Percentiles rank a stretch among this genome's conserved stretches.
phyloP scores from a whole-genome alignment of 2,888 invertebrate species.

The Drosophila seclusa region DNA sequence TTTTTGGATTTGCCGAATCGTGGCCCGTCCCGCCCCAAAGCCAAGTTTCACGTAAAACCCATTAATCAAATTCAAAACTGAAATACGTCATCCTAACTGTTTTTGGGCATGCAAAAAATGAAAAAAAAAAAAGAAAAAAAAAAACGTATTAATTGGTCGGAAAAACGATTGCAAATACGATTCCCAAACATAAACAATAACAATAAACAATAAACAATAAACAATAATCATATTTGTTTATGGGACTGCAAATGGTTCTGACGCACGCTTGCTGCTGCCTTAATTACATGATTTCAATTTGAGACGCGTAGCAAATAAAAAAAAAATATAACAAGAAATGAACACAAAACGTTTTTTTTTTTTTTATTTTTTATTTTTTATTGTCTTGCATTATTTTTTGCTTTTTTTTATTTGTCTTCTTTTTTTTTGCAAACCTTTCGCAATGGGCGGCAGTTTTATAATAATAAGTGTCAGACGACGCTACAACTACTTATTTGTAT shows the following conservation, averaged over 20 bases:
- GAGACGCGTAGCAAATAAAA: conserved; percentile 53
- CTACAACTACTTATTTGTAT: conserved; percentile 41
- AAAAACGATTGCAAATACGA: conserved; percentile 25
- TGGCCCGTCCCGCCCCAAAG: neutral
- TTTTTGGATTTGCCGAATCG: conserved; percentile 5
- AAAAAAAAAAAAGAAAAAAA: neutral
- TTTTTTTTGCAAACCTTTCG: conserved; percentile 48
- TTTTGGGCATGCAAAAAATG: conserved; percentile 3
- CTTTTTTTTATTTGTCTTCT: conserved; percentile 3
- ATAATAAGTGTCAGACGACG: conserved; percentile 33
- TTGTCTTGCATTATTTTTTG: neutral
- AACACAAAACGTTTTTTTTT: conserved; percentile 21
- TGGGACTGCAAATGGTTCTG: conserved; percentile 36
- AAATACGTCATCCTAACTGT: conserved; percentile 17
- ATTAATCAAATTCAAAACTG: conserved; percentile 25
- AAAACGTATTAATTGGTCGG: neutral
- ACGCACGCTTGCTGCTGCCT: conserved; percentile 49
- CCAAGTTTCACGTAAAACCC: conserved; percentile 29
- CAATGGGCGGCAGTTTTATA: conserved; percentile 39
- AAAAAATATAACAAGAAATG: conserved; percentile 6
- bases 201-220: conserved; percentile 8
- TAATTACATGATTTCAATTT: conserved; percentile 67
- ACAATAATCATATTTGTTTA: conserved; percentile 27
- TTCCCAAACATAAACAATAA: conserved; percentile 4
- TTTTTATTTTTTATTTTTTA: neutral